These are phyloP conservation scores for Phoeniculus purpureus DNA, from an alignment of 2,797 vertebrate genomes.

Conservation along the genomic window DNA sequence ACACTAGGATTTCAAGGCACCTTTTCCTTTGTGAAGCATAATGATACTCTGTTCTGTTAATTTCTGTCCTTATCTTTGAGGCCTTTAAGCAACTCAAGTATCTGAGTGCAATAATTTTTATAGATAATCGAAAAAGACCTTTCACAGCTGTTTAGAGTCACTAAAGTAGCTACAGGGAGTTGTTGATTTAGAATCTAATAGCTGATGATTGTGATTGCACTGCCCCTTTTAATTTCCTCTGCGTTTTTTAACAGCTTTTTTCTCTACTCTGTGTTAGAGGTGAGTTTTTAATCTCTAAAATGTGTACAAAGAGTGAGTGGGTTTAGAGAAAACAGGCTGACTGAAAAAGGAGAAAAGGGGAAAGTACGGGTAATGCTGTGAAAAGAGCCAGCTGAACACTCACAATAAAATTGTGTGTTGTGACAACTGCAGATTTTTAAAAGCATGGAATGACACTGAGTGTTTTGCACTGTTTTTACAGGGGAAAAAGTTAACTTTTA, in stretches of 20 bases:
- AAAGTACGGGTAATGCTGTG: neutral
- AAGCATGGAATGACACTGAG: neutral
- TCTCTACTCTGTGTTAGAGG: accelerated
- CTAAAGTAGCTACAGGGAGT: neutral
- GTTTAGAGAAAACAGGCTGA: neutral
- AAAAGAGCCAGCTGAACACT: neutral
- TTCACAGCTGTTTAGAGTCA: neutral
- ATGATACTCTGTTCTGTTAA: neutral
- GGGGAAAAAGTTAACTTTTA: neutral
- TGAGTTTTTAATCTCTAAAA: neutral
- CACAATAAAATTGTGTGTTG: neutral
- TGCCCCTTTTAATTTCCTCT: neutral
- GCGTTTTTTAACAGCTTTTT: neutral
- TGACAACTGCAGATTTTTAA: neutral
- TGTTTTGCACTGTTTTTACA: neutral
- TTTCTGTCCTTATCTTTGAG: too few species aligned
- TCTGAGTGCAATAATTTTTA: neutral
- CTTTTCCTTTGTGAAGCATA: neutral
- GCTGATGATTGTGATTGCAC: neutral
- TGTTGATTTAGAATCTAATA: neutral
- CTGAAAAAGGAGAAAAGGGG: neutral
- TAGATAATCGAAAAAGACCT: neutral
- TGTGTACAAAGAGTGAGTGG: neutral
- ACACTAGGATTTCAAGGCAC: neutral
- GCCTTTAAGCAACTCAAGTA: neutral